Percentiles rank a stretch among this genome's conserved stretches.
Conservation (phyloP, 2,888 invertebrate genomes). For the Corbicula japonica region DNA sequence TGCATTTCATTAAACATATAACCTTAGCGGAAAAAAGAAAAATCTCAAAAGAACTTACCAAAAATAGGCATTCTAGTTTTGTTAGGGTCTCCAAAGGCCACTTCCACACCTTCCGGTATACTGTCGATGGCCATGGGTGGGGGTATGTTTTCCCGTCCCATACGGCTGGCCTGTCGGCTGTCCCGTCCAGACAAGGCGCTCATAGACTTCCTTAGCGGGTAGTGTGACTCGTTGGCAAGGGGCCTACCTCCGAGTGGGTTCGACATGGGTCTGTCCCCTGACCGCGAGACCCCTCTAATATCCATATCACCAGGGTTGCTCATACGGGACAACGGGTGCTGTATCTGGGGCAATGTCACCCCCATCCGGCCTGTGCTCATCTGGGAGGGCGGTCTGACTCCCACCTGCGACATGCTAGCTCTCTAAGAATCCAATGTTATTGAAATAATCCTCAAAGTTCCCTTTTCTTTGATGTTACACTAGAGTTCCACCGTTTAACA, state of each 20-base stretch:
- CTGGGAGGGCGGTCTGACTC: slow-evolving; percentile 72
- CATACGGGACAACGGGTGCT: slow-evolving; percentile 84
- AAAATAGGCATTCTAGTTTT: slow-evolving; percentile 84
- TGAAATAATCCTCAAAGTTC: slow-evolving; percentile 28
- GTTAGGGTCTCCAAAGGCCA: slow-evolving; percentile 81
- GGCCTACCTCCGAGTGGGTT: slow-evolving; percentile 77
- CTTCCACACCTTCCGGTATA: slow-evolving; percentile 85
- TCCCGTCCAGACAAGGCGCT: slow-evolving; percentile 74
- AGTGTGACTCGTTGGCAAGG: slow-evolving; percentile 77
- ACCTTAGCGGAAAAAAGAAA: background rate
- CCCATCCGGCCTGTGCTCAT: slow-evolving; percentile 71
- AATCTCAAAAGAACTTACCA: slow-evolving; percentile 78
- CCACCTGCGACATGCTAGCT: slow-evolving; percentile 79
- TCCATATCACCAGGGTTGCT: slow-evolving; percentile 81
- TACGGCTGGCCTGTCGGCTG: slow-evolving; percentile 64
- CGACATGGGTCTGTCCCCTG: slow-evolving; percentile 75
- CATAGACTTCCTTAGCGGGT: slow-evolving; percentile 73
- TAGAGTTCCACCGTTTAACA: slow-evolving; percentile 32
- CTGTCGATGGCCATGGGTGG: slow-evolving; percentile 66
- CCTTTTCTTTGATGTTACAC: slow-evolving; percentile 16
- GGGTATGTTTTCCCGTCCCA: slow-evolving; percentile 51
- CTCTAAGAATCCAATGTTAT: slow-evolving; percentile 25
- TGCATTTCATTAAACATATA: background rate
- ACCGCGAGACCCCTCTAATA: slow-evolving; percentile 81
- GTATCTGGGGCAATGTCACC: slow-evolving; percentile 79